Evolutionary conservation across 2,888 invertebrate genomes (phyloP), one percentile per base, ranked within the genome.

Genomic region (Hypena proboscidalis): DNA sequence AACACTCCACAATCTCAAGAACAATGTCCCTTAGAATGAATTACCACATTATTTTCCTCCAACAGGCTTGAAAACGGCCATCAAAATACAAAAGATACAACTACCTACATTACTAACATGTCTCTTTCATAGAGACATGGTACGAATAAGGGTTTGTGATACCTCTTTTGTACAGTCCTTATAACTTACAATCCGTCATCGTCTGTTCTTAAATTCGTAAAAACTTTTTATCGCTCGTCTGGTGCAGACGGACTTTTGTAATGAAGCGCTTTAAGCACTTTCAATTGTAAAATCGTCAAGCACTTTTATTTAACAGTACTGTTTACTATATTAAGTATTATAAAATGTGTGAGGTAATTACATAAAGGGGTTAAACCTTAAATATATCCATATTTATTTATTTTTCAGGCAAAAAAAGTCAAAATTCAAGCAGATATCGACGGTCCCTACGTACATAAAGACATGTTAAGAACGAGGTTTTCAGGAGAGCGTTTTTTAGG

Each of bases 131-230:
- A 38, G 15, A 46, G 39, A 43, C 39, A 56, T 39, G 47, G 33
- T 30, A 45, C 36, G 40, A 44, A 45, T 52, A 37, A 39, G 14
- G 11, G 44, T 48, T 45, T 48, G 26, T 48, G 35, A 34, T 39
- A 58, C 31, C 35, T 34, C 34, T 50, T 56, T 39, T n/a, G 15
- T 41, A 26, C 41, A 57, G 44, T 29, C 6, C 3, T 21, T 27
- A 40, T 50, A 43, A 30, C 46, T 38, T 41, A 51, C 40, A 48
- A 53, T 44, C 19, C 32, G 29, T 56, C 45, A 58, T 52, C 41
- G 41, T 46, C 53, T 22, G 23, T 23, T 11, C 41, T 17, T 30
- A 31, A 43, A 27, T 38, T 37, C 31, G 36, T 52, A 56, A 56
- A 58, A 62, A 52, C 22, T 50, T 58, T 43, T 4, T 39, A 33